Conservation (phyloP, 2,888 invertebrate species). For the Perizoma affinitatum region DNA sequence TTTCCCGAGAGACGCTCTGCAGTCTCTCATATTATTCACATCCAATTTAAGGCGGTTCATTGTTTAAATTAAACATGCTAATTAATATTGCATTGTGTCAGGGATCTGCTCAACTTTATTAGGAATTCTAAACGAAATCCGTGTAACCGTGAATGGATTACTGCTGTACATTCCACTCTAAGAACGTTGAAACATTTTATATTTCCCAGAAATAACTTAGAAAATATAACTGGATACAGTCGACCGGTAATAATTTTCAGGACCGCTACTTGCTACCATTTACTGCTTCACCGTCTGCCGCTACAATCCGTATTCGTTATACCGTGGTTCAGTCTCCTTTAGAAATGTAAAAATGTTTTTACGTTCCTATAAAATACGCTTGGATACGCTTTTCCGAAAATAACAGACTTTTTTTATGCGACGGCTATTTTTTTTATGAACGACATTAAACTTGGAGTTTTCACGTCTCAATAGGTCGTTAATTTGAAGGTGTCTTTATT, state of each 20-base stretch:
- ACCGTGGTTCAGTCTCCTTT: conserved; percentile 5
- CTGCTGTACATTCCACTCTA: conserved; percentile 2
- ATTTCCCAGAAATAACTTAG: conserved; percentile 12
- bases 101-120: not conserved
- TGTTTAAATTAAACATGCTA: conserved; percentile 17
- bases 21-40: conserved; percentile 19
- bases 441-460: conserved; percentile 14
- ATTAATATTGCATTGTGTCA: conserved; percentile 23
- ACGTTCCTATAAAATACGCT: conserved; percentile 23
- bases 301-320: not conserved
- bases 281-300: conserved; percentile 1
- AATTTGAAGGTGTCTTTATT: conserved; percentile 8
- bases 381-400: conserved; percentile 19
- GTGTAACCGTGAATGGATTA: conserved; percentile 5
- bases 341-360: conserved; percentile 16
- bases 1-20: conserved; percentile 22
- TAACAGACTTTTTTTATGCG: conserved; percentile 24
- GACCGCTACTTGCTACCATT: conserved; percentile 1
- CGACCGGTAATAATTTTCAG: conserved; percentile 14
- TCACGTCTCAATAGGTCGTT: conserved; percentile 18
- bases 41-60: conserved; percentile 11
- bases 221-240: conserved; percentile 6
- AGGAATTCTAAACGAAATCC: too few species aligned
- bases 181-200: conserved; percentile 5
- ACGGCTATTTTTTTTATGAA: conserved; percentile 30